Evolutionary conservation across 2,113 vertebrate genomes (phyloP).

Genomic region (Epinephelus cyanopodus): DNA sequence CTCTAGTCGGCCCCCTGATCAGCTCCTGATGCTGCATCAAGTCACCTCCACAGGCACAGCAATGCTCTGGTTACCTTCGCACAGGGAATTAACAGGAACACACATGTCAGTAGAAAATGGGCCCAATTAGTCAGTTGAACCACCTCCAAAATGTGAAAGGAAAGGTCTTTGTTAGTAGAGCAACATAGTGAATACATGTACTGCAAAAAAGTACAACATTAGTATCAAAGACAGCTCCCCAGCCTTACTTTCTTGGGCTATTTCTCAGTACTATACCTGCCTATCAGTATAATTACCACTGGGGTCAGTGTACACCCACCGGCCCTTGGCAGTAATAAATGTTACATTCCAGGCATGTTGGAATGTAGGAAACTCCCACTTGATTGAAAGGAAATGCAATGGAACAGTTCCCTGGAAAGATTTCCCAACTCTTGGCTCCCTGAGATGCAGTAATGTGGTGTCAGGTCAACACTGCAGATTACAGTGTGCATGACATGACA

Average conservation of each 20-base stretch:
- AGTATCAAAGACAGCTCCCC: slow-evolving; percentile 24
- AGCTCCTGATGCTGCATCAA: slow-evolving; percentile 12
- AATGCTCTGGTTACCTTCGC: slow-evolving; percentile 33
- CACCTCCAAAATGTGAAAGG: slow-evolving; percentile 34
- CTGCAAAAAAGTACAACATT: background rate
- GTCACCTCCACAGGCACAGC: slow-evolving; percentile 25
- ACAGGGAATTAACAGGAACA: slow-evolving; percentile 41
- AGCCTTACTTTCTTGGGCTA: slow-evolving; percentile 13
- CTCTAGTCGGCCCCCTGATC: slow-evolving; percentile 13
- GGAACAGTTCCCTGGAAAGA: slow-evolving; percentile 12
- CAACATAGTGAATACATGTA: slow-evolving; percentile 11
- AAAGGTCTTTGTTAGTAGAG: slow-evolving; percentile 39
- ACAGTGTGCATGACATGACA: background rate
- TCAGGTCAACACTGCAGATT: background rate
- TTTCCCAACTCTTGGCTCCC: slow-evolving; percentile 5
- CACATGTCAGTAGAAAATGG: slow-evolving; percentile 13
- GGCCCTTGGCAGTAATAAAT: slow-evolving; percentile 33
- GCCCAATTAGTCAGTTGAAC: slow-evolving; percentile 55
- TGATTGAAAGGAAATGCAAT: slow-evolving; percentile 20
- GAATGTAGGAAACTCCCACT: slow-evolving; percentile 31
- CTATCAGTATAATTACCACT: slow-evolving; percentile 37
- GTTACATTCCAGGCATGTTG: slow-evolving; percentile 15
- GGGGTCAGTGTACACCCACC: slow-evolving; percentile 22
- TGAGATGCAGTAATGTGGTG: slow-evolving; percentile 12
- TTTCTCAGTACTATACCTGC: slow-evolving; percentile 36